phyloP scores from a whole-genome alignment of 2,113 vertebrate genomes.

The Vulpes ferrilata region DNA sequence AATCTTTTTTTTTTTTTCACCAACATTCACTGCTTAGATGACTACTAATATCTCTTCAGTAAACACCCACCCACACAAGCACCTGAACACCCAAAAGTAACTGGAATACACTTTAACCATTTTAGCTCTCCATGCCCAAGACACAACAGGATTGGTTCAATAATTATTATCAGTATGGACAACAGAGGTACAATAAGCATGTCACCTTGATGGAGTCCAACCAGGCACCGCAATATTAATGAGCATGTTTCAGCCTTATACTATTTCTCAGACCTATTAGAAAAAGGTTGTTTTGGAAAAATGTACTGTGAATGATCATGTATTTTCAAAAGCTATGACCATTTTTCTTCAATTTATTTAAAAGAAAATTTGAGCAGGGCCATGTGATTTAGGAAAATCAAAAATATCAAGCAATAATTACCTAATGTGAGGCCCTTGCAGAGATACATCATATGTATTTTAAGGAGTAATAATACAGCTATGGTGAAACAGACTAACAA shows the following conservation, averaged over 20 bases:
- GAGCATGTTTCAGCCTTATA: neutral
- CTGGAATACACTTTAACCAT: neutral
- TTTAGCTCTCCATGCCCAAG: neutral
- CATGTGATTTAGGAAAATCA: neutral
- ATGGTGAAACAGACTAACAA: neutral
- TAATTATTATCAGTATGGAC: neutral
- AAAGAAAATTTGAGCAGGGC: neutral
- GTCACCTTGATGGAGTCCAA: neutral
- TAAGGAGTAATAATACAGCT: neutral
- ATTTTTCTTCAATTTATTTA: neutral
- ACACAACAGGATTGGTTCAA: neutral
- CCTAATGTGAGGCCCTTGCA: neutral
- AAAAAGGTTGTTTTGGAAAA: neutral
- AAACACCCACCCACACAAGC: neutral
- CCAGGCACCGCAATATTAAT: neutral
- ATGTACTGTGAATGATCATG: neutral
- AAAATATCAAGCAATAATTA: neutral
- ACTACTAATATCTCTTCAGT: neutral
- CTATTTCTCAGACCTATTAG: neutral
- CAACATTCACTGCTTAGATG: neutral
- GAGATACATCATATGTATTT: neutral
- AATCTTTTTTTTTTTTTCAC: neutral
- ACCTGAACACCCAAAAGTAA: neutral
- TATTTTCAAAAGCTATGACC: neutral
- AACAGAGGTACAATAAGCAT: neutral